Evolutionary conservation across 2,113 vertebrate genomes (phyloP).

Genomic region (Pantherophis guttatus): DNA sequence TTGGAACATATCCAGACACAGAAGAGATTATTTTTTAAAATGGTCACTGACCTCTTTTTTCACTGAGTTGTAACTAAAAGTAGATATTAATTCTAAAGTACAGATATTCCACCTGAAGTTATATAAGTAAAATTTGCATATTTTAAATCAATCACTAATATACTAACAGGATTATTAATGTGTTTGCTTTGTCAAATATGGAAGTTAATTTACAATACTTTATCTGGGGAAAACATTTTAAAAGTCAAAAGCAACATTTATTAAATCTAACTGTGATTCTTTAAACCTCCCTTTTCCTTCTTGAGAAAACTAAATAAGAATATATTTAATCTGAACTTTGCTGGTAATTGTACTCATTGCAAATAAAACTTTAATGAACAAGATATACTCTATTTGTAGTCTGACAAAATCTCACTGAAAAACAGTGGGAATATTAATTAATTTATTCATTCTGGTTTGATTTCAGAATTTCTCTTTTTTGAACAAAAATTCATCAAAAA

Average conservation of each 20-base stretch:
- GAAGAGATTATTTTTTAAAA: conserved; percentile 49
- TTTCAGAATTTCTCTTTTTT: neutral
- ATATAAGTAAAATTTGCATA: conserved; percentile 23
- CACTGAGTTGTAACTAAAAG: conserved; percentile 40
- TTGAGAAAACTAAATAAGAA: neutral
- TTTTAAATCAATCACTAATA: conserved; percentile 48
- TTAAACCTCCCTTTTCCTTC: neutral
- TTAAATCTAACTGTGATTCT: conserved; percentile 24
- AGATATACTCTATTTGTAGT: neutral
- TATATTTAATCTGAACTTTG: neutral
- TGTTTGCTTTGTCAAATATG: conserved; percentile 41
- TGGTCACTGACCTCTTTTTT: conserved; percentile 21
- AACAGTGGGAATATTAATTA: neutral
- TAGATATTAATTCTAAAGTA: conserved; percentile 45
- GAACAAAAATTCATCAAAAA: neutral
- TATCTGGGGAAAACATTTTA: conserved; percentile 28
- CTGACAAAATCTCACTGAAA: neutral
- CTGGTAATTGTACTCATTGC: neutral
- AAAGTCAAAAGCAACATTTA: conserved; percentile 44
- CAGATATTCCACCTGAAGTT: conserved; percentile 26
- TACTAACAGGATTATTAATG: conserved; percentile 31
- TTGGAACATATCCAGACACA: conserved; percentile 51
- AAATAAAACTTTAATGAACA: neutral
- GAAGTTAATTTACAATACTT: conserved; percentile 31
- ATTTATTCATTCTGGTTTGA: neutral